These are phyloP conservation scores for Autographa gamma DNA, from an alignment of 2,888 invertebrate genomes.

Conservation along the genomic window DNA sequence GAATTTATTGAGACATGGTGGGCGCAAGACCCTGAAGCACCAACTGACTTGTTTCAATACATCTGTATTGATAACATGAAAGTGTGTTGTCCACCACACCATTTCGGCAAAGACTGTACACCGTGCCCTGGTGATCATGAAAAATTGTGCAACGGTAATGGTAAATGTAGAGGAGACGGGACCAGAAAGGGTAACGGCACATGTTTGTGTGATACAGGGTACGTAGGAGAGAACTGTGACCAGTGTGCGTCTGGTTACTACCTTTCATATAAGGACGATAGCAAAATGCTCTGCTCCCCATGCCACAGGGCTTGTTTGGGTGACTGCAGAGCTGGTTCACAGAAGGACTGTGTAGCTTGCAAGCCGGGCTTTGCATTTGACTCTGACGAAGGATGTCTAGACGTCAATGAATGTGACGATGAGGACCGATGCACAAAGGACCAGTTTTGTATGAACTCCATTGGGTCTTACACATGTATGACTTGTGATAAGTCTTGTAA, in stretches of 20 bases:
- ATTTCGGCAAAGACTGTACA: conserved; percentile 94
- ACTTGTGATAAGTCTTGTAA: conserved; percentile 95
- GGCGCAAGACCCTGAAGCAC: conserved; percentile 88
- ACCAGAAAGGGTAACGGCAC: conserved; percentile 97
- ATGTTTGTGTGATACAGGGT: conserved; percentile 95
- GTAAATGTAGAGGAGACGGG: conserved; percentile 94
- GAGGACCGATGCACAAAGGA: conserved; percentile 88
- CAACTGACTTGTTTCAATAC: conserved; percentile 85
- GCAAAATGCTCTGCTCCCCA: conserved; percentile 92
- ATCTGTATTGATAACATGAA: conserved; percentile 94
- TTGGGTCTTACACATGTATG: conserved; percentile 94
- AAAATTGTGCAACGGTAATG: conserved; percentile 94
- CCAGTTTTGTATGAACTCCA: conserved; percentile 96
- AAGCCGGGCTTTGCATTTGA: conserved; percentile 92
- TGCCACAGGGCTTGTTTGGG: conserved; percentile 95
- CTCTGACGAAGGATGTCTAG: conserved; percentile 93
- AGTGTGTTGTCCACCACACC: conserved; percentile 95
- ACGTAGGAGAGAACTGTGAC: conserved; percentile 93
- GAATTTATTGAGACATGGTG: conserved; percentile 96
- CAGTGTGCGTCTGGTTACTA: conserved; percentile 93
- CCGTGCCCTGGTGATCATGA: conserved; percentile 93
- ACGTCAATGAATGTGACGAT: conserved; percentile 94
- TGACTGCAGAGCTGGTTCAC: conserved; percentile 92
- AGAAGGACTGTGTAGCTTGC: conserved; percentile 90
- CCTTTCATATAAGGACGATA: conserved; percentile 92